Conservation (phyloP, 2,888 invertebrate genomes). For the Cryptocephalus moraei region DNA sequence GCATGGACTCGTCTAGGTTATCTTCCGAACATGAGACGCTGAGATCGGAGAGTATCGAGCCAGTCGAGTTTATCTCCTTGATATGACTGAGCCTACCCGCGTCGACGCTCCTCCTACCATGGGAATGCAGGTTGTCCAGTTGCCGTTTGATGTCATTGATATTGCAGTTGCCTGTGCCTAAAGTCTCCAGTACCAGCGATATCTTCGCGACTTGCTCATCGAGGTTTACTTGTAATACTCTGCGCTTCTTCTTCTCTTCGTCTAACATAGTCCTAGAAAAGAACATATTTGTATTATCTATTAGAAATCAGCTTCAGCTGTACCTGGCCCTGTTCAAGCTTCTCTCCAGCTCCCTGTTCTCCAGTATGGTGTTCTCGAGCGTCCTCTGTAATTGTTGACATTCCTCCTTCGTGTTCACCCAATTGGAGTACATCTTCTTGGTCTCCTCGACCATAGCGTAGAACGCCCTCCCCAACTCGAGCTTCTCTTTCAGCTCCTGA, state of each 20-base stretch:
- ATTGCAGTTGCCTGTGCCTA: slow-evolving; percentile 12
- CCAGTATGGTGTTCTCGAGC: slow-evolving; percentile 59
- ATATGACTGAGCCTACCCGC: slow-evolving; percentile 42
- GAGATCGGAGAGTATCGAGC: slow-evolving; percentile 66
- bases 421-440: slow-evolving; percentile 60
- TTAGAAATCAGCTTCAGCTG: slow-evolving; percentile 31
- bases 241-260: slow-evolving; percentile 60
- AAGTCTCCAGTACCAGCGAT: slow-evolving; percentile 7
- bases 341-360: slow-evolving; percentile 65
- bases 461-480: slow-evolving; percentile 20
- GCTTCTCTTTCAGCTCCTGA: not conserved
- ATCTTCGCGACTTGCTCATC: slow-evolving; percentile 12
- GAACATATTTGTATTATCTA: too few relatives aligned
- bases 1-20: slow-evolving; percentile 50
- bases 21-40: slow-evolving; percentile 80
- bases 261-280: slow-evolving; percentile 46
- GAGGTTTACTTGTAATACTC: slow-evolving; percentile 9
- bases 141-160: slow-evolving; percentile 44
- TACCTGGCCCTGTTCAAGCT: slow-evolving; percentile 68
- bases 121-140: slow-evolving; percentile 62
- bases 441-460: slow-evolving; percentile 56
- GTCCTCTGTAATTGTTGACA: slow-evolving; percentile 60
- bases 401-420: slow-evolving; percentile 60
- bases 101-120: slow-evolving; percentile 7
- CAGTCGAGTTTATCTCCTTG: slow-evolving; percentile 70